These are phyloP conservation scores for Acanthopleura granulata DNA, from an alignment of 2,888 invertebrate species.

Conservation along the genomic window DNA sequence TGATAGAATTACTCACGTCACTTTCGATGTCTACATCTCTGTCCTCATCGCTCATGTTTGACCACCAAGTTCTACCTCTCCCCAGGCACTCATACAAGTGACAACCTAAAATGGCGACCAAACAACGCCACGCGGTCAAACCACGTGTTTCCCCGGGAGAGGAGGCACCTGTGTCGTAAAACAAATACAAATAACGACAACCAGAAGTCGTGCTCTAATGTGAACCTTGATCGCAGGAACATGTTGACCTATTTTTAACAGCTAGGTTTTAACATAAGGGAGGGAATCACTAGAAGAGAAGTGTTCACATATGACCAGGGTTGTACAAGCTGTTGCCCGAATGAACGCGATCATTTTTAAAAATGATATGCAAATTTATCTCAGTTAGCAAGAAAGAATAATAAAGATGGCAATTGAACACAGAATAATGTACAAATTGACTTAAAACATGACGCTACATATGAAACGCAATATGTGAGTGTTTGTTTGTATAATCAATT, in stretches of 20 bases:
- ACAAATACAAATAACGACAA: slow-evolving; percentile 19
- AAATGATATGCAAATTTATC: too few relatives aligned
- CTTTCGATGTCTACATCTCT: slow-evolving; percentile 95
- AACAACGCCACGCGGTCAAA: slow-evolving; percentile 65
- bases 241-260: not conserved
- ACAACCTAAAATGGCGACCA: slow-evolving; percentile 51
- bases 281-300: too few relatives aligned
- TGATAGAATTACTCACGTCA: slow-evolving; percentile 79
- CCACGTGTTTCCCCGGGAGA: slow-evolving; percentile 41
- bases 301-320: too few relatives aligned
- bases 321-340: too few relatives aligned
- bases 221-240: not conserved
- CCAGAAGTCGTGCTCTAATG: not conserved
- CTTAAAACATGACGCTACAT: too few relatives aligned
- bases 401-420: too few relatives aligned
- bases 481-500: too few relatives aligned
- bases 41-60: slow-evolving; percentile 91
- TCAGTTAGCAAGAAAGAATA: too few relatives aligned
- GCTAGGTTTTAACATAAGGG: too few relatives aligned
- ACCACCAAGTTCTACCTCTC: slow-evolving; percentile 9
- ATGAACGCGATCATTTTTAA: too few relatives aligned
- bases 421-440: too few relatives aligned
- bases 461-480: too few relatives aligned
- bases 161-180: slow-evolving; percentile 13
- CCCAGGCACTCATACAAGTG: slow-evolving; percentile 35